Percentiles rank a stretch among this genome's conserved stretches.
phyloP scores from a whole-genome alignment of 2,888 invertebrate genomes.

The Rhodophaea formosa region DNA sequence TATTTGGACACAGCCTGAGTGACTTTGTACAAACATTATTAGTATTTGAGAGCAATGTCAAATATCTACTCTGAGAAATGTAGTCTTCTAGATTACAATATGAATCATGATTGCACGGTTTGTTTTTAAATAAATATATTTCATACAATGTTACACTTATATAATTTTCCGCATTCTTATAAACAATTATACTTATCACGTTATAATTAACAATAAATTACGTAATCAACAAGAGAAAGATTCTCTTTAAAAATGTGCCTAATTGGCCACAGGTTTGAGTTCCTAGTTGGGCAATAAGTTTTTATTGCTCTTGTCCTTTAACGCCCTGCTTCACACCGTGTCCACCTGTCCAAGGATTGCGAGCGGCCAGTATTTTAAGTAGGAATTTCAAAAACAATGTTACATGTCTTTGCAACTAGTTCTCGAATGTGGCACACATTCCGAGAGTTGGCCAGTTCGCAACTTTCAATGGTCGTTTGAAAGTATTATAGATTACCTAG shows the following conservation, averaged over 20 bases:
- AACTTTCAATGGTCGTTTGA: not conserved
- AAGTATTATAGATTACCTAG: not conserved
- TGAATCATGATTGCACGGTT: too few relatives aligned
- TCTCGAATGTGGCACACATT: not conserved
- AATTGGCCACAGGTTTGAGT: conserved; percentile 13
- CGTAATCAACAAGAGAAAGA: not conserved
- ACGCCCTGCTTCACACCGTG: conserved; percentile 60
- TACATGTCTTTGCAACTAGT: conserved; percentile 34
- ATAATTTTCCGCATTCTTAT: not conserved
- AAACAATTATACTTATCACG: too few relatives aligned
- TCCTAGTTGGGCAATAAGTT: conserved; percentile 26
- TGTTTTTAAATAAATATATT: too few relatives aligned
- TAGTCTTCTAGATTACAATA: too few relatives aligned
- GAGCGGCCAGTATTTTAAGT: conserved; percentile 38
- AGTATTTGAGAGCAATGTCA: too few relatives aligned
- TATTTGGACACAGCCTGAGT: too few relatives aligned
- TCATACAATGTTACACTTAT: too few relatives aligned
- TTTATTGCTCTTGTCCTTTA: conserved; percentile 47
- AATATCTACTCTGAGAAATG: too few relatives aligned
- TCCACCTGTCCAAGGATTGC: conserved; percentile 55
- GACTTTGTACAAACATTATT: too few relatives aligned
- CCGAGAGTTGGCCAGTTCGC: conserved; percentile 11
- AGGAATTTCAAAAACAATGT: conserved; percentile 53
- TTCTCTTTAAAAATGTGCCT: conserved; percentile 6
- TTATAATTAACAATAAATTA: too few relatives aligned